phyloP scores from a whole-genome alignment of 2,113 vertebrate genomes.

The Psammodynastes pulverulentus region DNA sequence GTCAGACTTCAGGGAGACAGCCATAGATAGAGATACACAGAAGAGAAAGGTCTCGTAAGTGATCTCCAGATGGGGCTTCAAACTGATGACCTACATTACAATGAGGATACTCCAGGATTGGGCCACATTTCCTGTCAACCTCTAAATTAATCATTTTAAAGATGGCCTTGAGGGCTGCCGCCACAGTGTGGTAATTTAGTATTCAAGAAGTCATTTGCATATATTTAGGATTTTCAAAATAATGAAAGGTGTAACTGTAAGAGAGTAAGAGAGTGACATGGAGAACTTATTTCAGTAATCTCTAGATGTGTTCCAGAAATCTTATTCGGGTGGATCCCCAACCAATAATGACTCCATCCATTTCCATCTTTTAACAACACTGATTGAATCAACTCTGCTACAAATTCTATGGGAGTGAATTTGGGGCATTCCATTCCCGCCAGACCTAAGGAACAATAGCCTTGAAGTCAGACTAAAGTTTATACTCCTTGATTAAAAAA shows the following conservation, averaged over 20 bases:
- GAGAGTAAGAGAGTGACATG: background rate
- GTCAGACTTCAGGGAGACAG: background rate
- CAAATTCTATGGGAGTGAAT: background rate
- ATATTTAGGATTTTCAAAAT: background rate
- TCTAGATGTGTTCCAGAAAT: background rate
- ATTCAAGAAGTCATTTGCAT: background rate
- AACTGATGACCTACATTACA: background rate
- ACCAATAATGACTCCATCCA: background rate
- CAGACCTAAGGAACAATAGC: background rate
- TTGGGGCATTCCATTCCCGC: background rate
- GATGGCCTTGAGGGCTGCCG: background rate
- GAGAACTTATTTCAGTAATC: background rate
- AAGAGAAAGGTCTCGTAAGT: background rate
- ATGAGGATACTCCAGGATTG: background rate
- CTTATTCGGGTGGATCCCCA: background rate
- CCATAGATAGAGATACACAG: background rate
- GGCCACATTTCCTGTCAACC: background rate
- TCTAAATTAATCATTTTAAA: background rate
- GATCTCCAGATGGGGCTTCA: background rate
- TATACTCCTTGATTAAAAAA: background rate
- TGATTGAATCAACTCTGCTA: background rate
- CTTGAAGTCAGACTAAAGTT: background rate
- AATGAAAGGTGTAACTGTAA: background rate
- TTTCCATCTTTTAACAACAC: background rate
- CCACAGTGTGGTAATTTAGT: background rate